Evolutionary conservation across 2,888 invertebrate genomes (phyloP).

Genomic region (Papilio demoleus): DNA sequence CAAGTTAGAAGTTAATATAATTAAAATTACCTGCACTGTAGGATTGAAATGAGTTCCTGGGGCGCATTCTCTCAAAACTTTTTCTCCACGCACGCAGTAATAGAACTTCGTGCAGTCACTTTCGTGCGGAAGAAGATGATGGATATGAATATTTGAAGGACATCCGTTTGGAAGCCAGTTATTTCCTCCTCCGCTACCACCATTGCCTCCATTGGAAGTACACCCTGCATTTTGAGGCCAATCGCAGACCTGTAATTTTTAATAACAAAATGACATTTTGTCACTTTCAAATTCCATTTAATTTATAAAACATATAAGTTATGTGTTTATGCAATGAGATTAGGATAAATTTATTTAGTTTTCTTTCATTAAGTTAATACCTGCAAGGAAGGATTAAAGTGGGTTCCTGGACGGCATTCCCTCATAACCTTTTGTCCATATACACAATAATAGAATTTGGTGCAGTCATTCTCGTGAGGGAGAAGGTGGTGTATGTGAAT

Average conservation of each 20-base stretch:
- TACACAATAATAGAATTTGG: slow-evolving; percentile 56
- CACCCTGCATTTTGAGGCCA: slow-evolving; percentile 45
- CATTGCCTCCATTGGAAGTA: background rate
- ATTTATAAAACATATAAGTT: background rate
- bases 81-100: slow-evolving; percentile 52
- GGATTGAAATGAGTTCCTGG: slow-evolving; percentile 51
- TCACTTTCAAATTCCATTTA: background rate
- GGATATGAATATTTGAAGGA: slow-evolving; percentile 49
- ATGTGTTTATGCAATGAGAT: background rate
- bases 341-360: background rate
- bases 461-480: slow-evolving; percentile 55
- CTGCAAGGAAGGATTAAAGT: background rate
- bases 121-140: slow-evolving; percentile 53
- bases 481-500: slow-evolving; percentile 50
- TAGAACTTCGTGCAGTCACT: slow-evolving; percentile 54
- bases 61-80: slow-evolving; percentile 44
- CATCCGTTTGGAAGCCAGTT: slow-evolving; percentile 49
- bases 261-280: background rate
- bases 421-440: slow-evolving; percentile 51
- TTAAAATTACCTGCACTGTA: background rate
- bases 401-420: slow-evolving; percentile 33
- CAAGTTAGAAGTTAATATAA: too few relatives aligned
- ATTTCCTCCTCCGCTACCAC: background rate
- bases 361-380: background rate
- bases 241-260: slow-evolving; percentile 18